Evolutionary conservation across 2,797 vertebrate species (phyloP), one percentile per base, ranked within the genome.

Genomic region (Sebastes cheni): DNA sequence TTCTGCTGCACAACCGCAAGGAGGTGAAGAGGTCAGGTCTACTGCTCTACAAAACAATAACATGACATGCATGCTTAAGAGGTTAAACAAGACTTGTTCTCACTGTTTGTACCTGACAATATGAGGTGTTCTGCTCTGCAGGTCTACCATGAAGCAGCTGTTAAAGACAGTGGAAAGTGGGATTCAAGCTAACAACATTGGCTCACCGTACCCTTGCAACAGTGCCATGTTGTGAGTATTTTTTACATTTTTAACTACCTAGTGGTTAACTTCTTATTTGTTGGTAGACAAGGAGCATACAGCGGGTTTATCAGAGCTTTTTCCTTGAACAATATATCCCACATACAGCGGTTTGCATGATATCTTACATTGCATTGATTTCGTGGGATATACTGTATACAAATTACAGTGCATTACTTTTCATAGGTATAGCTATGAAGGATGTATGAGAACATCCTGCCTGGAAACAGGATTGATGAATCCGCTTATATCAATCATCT

Each of bases 131-230:
- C 6, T 46, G 16, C 29, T 13, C 64, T 81, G 68, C 93, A 98
- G 98, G 95, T 97, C 97, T 7, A 96, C 95, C 80, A 95, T 97
- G 92, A 97, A 97, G 56, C 98, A 98, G 86, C 93, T 98, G 86
- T 95, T 97, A 81, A 98, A 97, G 95, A 94, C 94, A 16, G 96
- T 91, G 75, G 96, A 97, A 86, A 93, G 96, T 4, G 94, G 94
- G 67, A 95, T 96, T 75, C 97, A 97, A 84, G 86, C 94, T 1
- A 97, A 97, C 87, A 97, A 96, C 89, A 92, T 94, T 8, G 89
- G 91, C 18, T 93, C 93, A 6, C 89, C 91, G 9, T 95, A 94
- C 76, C 88, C 91, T 5, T 87, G 80, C 82, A 92, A 84, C 82
- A 81, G 66, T 2, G 74, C 91, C 59, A 81, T 90, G 83, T 58